These are phyloP conservation scores for Anomalospiza imberbis DNA, from an alignment of 2,797 vertebrate genomes.

Conservation along the genomic window DNA sequence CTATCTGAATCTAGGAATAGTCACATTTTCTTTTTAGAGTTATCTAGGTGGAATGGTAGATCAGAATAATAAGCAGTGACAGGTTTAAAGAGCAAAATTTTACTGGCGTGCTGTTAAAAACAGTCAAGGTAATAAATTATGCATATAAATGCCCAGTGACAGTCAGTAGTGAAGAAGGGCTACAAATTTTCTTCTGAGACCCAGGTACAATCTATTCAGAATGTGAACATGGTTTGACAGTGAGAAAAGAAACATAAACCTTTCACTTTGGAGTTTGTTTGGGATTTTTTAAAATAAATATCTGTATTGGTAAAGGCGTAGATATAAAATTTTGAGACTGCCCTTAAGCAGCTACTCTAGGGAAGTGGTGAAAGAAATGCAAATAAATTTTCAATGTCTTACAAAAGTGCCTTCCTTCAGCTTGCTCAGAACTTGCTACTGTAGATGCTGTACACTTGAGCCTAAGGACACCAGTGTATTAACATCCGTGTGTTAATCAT, in stretches of 20 bases:
- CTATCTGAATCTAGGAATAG: not conserved
- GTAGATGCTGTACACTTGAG: not conserved
- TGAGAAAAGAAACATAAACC: not conserved
- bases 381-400: not conserved
- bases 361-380: not conserved
- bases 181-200: not conserved
- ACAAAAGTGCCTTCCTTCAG: not conserved
- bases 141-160: accelerated
- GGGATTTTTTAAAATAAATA: not conserved
- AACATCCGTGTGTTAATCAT: not conserved
- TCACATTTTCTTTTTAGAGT: not conserved
- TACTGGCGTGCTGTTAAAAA: not conserved
- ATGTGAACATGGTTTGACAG: not conserved
- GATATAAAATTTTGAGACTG: not conserved
- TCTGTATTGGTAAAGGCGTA: not conserved
- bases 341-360: not conserved
- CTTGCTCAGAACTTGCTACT: not conserved
- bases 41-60: not conserved
- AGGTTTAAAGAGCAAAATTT: not conserved
- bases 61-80: not conserved
- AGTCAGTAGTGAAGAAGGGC: not conserved
- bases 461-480: not conserved
- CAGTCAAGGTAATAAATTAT: not conserved
- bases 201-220: not conserved
- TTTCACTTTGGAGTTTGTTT: not conserved